phyloP scores from a whole-genome alignment of 2,113 vertebrate species.

The Hemiscyllium ocellatum region DNA sequence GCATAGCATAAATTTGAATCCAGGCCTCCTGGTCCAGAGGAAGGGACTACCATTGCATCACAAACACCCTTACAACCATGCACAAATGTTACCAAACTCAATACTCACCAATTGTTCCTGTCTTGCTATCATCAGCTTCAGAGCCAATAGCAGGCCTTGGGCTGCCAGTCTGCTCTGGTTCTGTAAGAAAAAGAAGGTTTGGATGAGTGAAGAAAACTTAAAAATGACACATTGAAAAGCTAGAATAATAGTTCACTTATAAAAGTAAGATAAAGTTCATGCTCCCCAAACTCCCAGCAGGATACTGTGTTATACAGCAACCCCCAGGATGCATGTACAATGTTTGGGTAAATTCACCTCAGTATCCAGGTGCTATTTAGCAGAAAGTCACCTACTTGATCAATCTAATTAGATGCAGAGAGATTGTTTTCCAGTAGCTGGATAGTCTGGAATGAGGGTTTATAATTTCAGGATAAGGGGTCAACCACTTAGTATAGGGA shows the following conservation, averaged over 20 bases:
- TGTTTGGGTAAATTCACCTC: neutral
- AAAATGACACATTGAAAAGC: neutral
- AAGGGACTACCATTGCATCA: too few relatives aligned
- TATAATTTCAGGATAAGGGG: neutral
- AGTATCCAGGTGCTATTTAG: neutral
- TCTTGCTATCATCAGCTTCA: conserved; percentile 87
- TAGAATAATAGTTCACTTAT: neutral
- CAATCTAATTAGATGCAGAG: neutral
- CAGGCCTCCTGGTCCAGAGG: too few relatives aligned
- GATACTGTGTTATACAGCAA: neutral
- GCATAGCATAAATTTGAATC: too few relatives aligned
- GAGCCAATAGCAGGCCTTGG: conserved; percentile 77
- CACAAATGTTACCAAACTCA: neutral
- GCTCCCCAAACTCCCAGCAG: neutral
- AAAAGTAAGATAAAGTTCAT: neutral
- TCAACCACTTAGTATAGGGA: neutral
- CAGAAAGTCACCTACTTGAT: neutral
- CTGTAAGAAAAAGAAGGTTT: conserved; percentile 53
- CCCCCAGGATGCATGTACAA: neutral
- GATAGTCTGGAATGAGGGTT: neutral
- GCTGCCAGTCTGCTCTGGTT: conserved; percentile 81
- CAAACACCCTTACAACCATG: neutral
- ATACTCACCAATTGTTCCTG: conserved; percentile 77
- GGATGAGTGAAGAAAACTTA: neutral
- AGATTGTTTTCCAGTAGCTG: neutral